These are phyloP conservation scores for Decapterus maruadsi DNA, from an alignment of 2,797 vertebrate genomes.

Conservation along the genomic window DNA sequence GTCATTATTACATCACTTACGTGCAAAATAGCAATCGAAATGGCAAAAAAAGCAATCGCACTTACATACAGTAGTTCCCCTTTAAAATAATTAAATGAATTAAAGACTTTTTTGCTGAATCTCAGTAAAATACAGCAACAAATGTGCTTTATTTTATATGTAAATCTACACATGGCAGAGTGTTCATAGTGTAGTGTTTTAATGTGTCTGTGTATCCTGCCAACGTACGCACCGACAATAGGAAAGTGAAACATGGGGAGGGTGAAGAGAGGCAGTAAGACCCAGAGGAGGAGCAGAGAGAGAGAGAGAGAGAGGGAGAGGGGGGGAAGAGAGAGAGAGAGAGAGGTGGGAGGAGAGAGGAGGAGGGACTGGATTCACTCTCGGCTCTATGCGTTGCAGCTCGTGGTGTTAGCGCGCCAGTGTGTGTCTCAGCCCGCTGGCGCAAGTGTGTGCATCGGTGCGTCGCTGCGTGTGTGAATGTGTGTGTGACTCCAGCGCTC, in stretches of 20 bases:
- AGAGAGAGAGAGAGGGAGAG: constrained; percentile 35
- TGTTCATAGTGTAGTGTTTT: constrained; percentile 1
- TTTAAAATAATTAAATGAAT: too few species aligned
- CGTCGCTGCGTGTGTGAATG: constrained; percentile 60
- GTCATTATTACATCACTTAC: neutral
- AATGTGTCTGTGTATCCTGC: neutral
- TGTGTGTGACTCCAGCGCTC: constrained; percentile 76
- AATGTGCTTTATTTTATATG: too few species aligned
- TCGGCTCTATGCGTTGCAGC: constrained; percentile 65
- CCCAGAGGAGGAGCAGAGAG: constrained; percentile 74
- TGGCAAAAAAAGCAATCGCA: too few species aligned
- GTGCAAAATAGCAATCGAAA: too few species aligned
- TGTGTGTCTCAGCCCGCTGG: constrained; percentile 74
- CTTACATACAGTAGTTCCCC: too few species aligned
- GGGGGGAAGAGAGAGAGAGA: constrained; percentile 19
- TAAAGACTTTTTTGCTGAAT: too few species aligned
- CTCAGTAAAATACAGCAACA: neutral
- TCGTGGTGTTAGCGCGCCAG: constrained; percentile 61
- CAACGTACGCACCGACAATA: constrained; percentile 10
- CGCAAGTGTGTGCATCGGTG: constrained; percentile 65
- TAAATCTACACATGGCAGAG: neutral
- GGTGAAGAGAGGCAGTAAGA: constrained; percentile 72
- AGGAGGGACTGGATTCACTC: constrained; percentile 73
- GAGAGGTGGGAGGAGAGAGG: constrained; percentile 58
- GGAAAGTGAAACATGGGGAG: constrained; percentile 36